Base-by-base conservation (phyloP, 2,797 vertebrate genomes). In the Pelodytes ibericus region DNA sequence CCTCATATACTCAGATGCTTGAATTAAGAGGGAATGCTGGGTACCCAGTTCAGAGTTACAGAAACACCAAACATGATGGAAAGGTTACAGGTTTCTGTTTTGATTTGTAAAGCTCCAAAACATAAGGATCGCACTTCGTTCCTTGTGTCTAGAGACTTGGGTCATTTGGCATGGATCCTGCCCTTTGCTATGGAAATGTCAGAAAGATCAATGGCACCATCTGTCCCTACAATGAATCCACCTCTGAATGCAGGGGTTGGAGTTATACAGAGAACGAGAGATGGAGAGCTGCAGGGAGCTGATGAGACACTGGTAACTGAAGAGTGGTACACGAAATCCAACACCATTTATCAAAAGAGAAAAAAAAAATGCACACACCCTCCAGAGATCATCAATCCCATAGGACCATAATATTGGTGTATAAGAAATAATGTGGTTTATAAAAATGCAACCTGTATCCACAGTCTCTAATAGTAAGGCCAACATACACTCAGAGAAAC, bases 141-240 rank as follows among this genome's bases (percentile, higher is more conserved):
- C 13, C 11, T 51, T 57, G 18, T 41, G 60, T 44, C 47, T 47
- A 51, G 25, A 51, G 61, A 25, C 30, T 41, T 1, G 24, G 63
- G 63, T 73, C 57, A 73, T 67, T 62, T 68, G 76, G 63, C 76
- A 74, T 31, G 11, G 22, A 18, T 79, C 58, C 64, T 79, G 71
- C 63, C 71, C 76, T 79, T 71, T 68, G 71, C 41, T 62, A 62
- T 62, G 57, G 44, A 60, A 79, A 79, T 73, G 71, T 78, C 76
- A 79, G 58, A 44, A 74, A 79, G 71, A 79, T 74, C 77, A 79
- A 79, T 74, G 64, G 33, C 64, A 64, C 58, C 77, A 79, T 69
- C 77, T 79, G 71, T 69, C 64, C 76, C 71, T 62, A 62, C 71
- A 27, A 53, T 24, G 49, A 22, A 73, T 67, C 69, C 69, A 71